Evolutionary conservation across 2,113 vertebrate genomes (phyloP).

Genomic region (Taxidea taxus): DNA sequence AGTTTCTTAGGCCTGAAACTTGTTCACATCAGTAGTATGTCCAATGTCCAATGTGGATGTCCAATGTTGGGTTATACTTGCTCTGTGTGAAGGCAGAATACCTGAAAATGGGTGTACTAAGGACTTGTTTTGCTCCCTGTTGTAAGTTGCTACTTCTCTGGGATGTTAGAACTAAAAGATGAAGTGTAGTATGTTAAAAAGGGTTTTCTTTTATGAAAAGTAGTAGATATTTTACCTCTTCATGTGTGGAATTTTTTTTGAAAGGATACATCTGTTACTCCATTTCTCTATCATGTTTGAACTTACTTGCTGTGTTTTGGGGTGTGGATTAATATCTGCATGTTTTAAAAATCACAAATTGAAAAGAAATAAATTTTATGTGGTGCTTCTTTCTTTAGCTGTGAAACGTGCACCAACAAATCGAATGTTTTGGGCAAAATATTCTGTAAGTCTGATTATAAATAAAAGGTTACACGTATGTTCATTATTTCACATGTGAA

Average conservation of each 20-base stretch:
- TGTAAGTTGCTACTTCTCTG: not conserved
- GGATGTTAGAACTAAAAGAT: not conserved
- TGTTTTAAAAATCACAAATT: constrained; percentile 35
- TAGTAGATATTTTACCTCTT: not conserved
- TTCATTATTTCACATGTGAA: not conserved
- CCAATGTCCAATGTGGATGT: not conserved
- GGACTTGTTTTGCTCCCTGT: not conserved
- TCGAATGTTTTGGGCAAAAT: not conserved
- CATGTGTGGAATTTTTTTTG: not conserved
- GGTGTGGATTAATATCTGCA: not conserved
- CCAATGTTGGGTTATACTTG: not conserved
- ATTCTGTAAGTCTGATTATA: not conserved
- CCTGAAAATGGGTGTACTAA: not conserved
- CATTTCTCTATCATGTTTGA: not conserved
- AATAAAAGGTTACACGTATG: not conserved
- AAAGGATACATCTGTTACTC: not conserved
- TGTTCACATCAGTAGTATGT: not conserved
- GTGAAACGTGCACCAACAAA: not conserved
- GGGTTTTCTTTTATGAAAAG: constrained; percentile 19
- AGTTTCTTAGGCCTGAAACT: not conserved
- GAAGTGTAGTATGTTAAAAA: not conserved
- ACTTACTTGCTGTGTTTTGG: constrained; percentile 29
- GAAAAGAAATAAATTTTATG: not conserved
- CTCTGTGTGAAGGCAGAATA: not conserved
- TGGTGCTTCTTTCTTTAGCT: not conserved